Conservation (phyloP, 30 jellyfish, hydroid and myxozoan species). For the Hydractinia symbiolongicarpus region DNA sequence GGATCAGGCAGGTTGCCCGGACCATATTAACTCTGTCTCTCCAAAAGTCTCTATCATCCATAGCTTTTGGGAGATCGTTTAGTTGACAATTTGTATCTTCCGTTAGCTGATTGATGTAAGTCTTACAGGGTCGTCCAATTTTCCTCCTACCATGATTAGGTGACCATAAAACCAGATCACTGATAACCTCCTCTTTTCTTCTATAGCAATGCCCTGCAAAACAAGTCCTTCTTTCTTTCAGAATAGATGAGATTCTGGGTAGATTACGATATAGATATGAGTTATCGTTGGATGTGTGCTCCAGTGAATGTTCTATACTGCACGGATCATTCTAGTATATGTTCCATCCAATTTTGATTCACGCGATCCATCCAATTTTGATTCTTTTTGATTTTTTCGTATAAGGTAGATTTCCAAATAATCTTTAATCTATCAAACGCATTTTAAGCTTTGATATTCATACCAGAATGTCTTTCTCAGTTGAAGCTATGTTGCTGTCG, state of each 20-base stretch:
- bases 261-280: slow-evolving; percentile 11
- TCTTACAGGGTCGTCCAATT: slow-evolving; percentile 14
- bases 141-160: slow-evolving; percentile 18
- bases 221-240: slow-evolving; percentile 21
- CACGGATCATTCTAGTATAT: slow-evolving; percentile 18
- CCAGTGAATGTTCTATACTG: slow-evolving; percentile 32
- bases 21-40: not conserved
- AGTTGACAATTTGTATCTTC: not conserved
- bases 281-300: slow-evolving; percentile 1
- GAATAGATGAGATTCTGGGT: not conserved
- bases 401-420: slow-evolving; percentile 30
- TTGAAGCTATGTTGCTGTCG: slow-evolving; percentile 28
- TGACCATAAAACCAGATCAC: slow-evolving; percentile 26
- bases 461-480: slow-evolving; percentile 26
- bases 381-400: slow-evolving; percentile 3
- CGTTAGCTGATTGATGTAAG: not conserved
- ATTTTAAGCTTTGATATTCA: slow-evolving; percentile 39
- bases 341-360: slow-evolving; percentile 31
- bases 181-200: slow-evolving; percentile 25
- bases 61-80: not conserved
- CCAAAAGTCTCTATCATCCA: not conserved
- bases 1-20: not conserved
- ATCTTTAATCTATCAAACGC: slow-evolving; percentile 14
- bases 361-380: slow-evolving; percentile 26
- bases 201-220: slow-evolving; percentile 48